These are phyloP conservation scores for Scopus umbretta DNA, from an alignment of 2,113 vertebrate species.

Conservation along the genomic window DNA sequence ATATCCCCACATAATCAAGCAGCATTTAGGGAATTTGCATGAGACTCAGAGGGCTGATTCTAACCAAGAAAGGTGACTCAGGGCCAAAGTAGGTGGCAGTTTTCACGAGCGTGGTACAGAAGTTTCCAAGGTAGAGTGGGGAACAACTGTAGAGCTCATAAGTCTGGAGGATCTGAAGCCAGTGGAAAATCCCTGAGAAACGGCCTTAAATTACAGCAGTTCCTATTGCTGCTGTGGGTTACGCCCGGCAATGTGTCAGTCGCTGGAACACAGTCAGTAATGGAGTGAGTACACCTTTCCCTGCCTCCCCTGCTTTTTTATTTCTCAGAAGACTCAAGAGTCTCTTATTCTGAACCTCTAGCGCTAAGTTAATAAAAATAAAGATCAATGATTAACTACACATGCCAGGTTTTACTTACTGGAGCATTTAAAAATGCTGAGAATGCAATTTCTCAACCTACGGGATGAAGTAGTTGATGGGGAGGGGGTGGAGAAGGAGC, in stretches of 20 bases:
- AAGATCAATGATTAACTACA: background rate
- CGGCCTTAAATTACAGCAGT: background rate
- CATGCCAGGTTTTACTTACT: background rate
- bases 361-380: background rate
- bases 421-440: background rate
- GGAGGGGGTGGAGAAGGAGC: background rate
- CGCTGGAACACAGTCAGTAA: background rate
- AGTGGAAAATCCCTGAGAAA: conserved; percentile 11
- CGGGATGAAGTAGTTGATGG: background rate
- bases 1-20: background rate
- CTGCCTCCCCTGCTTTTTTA: background rate
- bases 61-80: background rate
- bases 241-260: background rate
- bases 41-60: background rate
- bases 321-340: background rate
- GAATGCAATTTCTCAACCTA: background rate
- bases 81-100: background rate
- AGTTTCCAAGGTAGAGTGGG: background rate
- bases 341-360: background rate
- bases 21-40: background rate
- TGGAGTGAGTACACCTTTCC: background rate
- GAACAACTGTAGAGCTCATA: background rate
- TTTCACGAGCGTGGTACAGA: background rate
- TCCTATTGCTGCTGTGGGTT: background rate
- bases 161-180: background rate